Percentiles rank a stretch among this genome's conserved stretches.
These are phyloP conservation scores for Drosophila suboccidentalis DNA, from an alignment of 2,888 invertebrate genomes.

Conservation along the genomic window DNA sequence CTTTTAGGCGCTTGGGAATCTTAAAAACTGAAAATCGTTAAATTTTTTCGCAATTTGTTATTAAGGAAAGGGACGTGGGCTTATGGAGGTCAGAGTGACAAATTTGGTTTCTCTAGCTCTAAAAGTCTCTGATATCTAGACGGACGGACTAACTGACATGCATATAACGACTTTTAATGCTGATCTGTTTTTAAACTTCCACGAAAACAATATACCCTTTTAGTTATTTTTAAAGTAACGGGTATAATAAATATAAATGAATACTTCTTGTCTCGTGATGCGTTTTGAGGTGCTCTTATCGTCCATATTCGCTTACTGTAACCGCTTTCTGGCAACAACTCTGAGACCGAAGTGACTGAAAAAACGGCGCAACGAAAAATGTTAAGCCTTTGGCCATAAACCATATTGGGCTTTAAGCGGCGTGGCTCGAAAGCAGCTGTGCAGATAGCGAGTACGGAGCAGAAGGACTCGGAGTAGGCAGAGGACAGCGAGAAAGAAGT, in stretches of 20 bases:
- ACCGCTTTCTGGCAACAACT: neutral
- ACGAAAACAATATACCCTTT: too few species aligned
- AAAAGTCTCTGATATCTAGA: too few species aligned
- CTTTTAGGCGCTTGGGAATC: too few species aligned
- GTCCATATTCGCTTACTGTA: neutral
- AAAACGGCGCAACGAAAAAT: conserved; percentile 20
- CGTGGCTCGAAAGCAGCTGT: conserved; percentile 25
- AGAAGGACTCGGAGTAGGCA: neutral
- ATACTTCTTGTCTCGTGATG: neutral
- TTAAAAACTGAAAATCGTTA: too few species aligned
- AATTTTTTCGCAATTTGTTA: too few species aligned
- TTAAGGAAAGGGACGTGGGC: too few species aligned
- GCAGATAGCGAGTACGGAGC: conserved; percentile 21
- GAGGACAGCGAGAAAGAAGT: conserved; percentile 11
- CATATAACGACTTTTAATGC: too few species aligned
- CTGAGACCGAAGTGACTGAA: neutral
- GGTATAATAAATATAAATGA: neutral
- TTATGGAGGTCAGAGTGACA: too few species aligned
- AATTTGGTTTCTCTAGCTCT: too few species aligned
- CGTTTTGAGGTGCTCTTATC: neutral
- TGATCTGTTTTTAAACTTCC: too few species aligned
- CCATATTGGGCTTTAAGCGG: conserved; percentile 51
- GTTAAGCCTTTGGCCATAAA: conserved; percentile 27
- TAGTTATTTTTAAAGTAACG: too few species aligned
- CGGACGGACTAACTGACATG: too few species aligned